A percentile compares a stretch with the other conserved stretches of the same genome.
These are phyloP conservation scores for Ricordea florida DNA, from an alignment of 92 coral and sea anemone species.

Conservation along the genomic window DNA sequence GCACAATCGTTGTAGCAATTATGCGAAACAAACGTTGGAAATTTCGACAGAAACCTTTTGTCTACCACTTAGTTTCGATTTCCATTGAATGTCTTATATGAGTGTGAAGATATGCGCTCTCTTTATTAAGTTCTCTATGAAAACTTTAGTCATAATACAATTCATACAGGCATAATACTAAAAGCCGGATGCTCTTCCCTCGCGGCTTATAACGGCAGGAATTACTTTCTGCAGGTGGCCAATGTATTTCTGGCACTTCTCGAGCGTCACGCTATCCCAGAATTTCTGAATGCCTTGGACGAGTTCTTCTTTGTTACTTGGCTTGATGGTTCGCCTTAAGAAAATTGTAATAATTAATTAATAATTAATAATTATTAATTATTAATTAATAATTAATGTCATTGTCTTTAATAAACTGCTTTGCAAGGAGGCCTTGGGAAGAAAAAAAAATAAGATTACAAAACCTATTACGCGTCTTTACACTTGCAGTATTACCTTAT, in stretches of 20 bases:
- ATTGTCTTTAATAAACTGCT: conserved; percentile 19
- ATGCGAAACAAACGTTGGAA: too few species aligned
- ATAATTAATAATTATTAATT: conserved; percentile 38
- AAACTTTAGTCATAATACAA: too few species aligned
- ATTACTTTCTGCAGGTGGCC: conserved; percentile 39
- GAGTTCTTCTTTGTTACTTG: conserved; percentile 35
- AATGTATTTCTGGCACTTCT: conserved; percentile 29
- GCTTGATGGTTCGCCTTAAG: conserved; percentile 20
- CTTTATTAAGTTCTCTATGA: too few species aligned
- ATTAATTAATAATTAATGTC: conserved; percentile 34
- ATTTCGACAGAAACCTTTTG: too few species aligned
- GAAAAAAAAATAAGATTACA: neutral
- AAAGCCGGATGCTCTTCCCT: conserved; percentile 30
- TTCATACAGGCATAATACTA: too few species aligned
- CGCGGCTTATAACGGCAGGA: conserved; percentile 28
- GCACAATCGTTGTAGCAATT: too few species aligned
- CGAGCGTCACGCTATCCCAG: conserved; percentile 20
- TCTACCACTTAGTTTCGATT: too few species aligned
- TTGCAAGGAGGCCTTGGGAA: conserved; percentile 25
- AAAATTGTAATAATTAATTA: conserved; percentile 37
- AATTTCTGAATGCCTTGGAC: conserved; percentile 2
- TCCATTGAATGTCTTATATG: too few species aligned
- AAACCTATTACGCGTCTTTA: neutral
- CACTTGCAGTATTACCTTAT: neutral
- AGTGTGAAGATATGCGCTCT: too few species aligned